phyloP scores from a whole-genome alignment of 2,888 invertebrate species.

The Cylindroiulus punctatus region DNA sequence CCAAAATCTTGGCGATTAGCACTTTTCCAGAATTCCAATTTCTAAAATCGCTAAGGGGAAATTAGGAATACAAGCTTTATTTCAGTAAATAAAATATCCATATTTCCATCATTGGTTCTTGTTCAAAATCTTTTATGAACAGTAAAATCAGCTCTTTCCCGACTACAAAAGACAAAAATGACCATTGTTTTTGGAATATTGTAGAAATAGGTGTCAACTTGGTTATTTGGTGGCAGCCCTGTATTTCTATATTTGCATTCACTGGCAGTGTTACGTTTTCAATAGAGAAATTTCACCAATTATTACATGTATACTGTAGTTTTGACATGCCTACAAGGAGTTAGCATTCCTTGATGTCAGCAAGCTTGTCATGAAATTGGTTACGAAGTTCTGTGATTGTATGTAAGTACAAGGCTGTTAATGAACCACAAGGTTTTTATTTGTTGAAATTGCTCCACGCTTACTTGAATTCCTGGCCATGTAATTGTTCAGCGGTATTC shows the following conservation, averaged over 20 bases:
- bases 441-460: background rate
- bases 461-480: conserved; percentile 3
- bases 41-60: background rate
- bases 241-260: background rate
- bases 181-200: background rate
- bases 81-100: no score
- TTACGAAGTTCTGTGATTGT: conserved; percentile 22
- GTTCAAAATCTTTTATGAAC: no score
- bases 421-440: background rate
- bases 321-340: conserved; percentile 38
- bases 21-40: background rate
- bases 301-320: conserved; percentile 12
- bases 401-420: conserved; percentile 8
- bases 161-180: background rate
- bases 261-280: background rate
- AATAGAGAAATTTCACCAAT: conserved; percentile 7
- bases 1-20: background rate
- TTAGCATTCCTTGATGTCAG: conserved; percentile 38
- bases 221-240: conserved; percentile 3
- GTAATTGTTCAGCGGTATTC: background rate
- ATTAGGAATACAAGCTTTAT: no score
- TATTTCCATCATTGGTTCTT: no score
- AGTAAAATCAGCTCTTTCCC: background rate
- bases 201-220: background rate
- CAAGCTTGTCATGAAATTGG: conserved; percentile 36